Base-by-base conservation (phyloP, 2,888 invertebrate genomes). In the Tinea trinotella region DNA sequence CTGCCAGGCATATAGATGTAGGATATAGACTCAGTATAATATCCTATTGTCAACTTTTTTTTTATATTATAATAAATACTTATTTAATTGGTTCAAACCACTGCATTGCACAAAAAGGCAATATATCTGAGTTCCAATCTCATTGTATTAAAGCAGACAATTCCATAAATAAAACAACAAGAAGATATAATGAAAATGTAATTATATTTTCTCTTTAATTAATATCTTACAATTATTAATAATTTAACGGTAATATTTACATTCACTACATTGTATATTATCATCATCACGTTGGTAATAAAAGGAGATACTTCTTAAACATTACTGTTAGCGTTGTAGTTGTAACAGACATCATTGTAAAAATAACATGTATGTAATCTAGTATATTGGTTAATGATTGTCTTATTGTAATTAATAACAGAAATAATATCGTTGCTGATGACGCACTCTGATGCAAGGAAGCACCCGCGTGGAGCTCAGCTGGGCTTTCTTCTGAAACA, bases 401-500 rank as follows among this genome's bases (percentile, higher is more conserved):
- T 10, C 9, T 19, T 7, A 46, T 7, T 2, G 17, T 46, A 10
- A 46, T 7, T 17, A 46, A n/a, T 10, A 46, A 17, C 7, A 46
- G 3, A 3, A 46, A 46, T 6, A 19, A 10, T 10, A 20, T 7
- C 1, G 24, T 50, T 4, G 50, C 4, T 19, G 48, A 61, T 20
- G 74, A 62, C n/a, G 77, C 69, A 1, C 72, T 40, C 34, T 24
- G 69, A 10, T 70, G 69, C 6, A 67, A 63, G 1, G 71, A 63
- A 49, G 69, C 67, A 1, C 74, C 74, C 15, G 84, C 85, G 63
- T 87, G 86, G 1, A 87, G 74, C 57, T 87, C 86, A 0, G 86
- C 86, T 54, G 86, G 76, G 62, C 86, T 86, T 78, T 87, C 83
- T 84, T 76, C 79, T 83, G 82, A 56, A 85, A 85, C 82, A 83